Evolutionary conservation across 2,888 invertebrate species (phyloP), one percentile per base, ranked within the genome.

Genomic region (Pollenia amentaria): DNA sequence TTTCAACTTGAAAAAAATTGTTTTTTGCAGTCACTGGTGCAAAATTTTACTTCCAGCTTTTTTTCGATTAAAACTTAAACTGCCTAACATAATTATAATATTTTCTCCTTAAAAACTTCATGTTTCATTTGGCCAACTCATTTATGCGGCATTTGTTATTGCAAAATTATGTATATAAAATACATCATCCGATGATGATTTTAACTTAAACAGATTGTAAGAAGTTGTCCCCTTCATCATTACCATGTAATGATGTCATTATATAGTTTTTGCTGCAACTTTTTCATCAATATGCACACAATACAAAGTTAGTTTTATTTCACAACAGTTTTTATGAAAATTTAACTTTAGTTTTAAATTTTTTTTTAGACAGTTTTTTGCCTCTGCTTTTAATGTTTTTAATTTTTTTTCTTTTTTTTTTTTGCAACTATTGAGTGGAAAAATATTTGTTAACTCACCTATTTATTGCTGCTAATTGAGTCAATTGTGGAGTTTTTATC

Each of bases 391-490:
- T 64, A 14, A 21, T 78, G 57, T 60, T 70, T 21, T 2, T 11
- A 1, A 38, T 55, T 51, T 18, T n/a, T n/a, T n/a, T n/a, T n/a
- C n/a, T 3, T n/a, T 73, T 64, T 55, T 14, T 72, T 16, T 80
- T 83, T 73, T 67, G 84, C 73, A 73, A 60, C 78, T 69, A 84
- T 84, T 75, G 84, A 84, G 78, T 84, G 84, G 84, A 86, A 80
- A 87, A 77, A 84, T 87, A 84, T 87, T 84, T 83, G 83, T 87
- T 84, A 87, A 84, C 87, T 87, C 87, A 80, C 83, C 87, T 87
- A 87, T 84, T 87, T 84, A 87, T 84, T 87, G 80, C 84, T 84
- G 87, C 87, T 87, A 87, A 87, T 87, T 87, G 87, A 87, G 87
- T 84, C 84, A 87, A 84, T 81, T 80, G 80, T 80, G 67, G 77